Base-by-base conservation (phyloP, 2,888 invertebrate genomes). In the Agrochola lychnidis region DNA sequence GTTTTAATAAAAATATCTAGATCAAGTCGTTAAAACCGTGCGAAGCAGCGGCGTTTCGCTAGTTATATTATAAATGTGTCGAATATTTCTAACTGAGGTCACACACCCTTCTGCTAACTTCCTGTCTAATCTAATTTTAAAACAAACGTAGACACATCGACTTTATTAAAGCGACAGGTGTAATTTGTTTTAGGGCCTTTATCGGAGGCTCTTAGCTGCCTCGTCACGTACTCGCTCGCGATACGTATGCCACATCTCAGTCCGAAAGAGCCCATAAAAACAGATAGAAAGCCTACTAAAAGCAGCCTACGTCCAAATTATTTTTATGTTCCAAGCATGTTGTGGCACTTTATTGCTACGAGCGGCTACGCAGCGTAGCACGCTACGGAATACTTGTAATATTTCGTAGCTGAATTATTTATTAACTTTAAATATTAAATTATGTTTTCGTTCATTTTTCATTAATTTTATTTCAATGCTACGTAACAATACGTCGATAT, bases 271-370 rank as follows among this genome's bases (percentile, higher is more conserved):
- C 78, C 81, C 83, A 89, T 88, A 89, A 88, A 87, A 88, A 83
- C 71, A 81, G 83, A 85, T 79, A 82, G 83, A 86, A 79, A 78
- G 76, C 75, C 83, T 70, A 81, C 78, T 87, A 84, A 88, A 88
- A 87, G 72, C 76, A 66, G 70, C 76, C 84, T 82, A 76, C 81
- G 76, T 81, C 76, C 78, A 82, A 87, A 88, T 87, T 83, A 84
- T 86, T 83, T 84, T 76, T 85, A 88, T 77, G 84, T 74, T 76
- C 64, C 73, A 71, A 78, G 75, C 75, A 81, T 78, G 78, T 82
- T 81, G 81, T 85, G 78, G 81, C 69, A 84, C 62, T 86, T 84
- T 86, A 88, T 84, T 74, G 77, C 89, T 86, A 87, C 85, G 83
- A 73, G 59, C 57, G 36, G 75, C 86, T 82, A 82, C 71, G 76